Conservation (phyloP, 2,113 vertebrate species). For the Uria aalge region DNA sequence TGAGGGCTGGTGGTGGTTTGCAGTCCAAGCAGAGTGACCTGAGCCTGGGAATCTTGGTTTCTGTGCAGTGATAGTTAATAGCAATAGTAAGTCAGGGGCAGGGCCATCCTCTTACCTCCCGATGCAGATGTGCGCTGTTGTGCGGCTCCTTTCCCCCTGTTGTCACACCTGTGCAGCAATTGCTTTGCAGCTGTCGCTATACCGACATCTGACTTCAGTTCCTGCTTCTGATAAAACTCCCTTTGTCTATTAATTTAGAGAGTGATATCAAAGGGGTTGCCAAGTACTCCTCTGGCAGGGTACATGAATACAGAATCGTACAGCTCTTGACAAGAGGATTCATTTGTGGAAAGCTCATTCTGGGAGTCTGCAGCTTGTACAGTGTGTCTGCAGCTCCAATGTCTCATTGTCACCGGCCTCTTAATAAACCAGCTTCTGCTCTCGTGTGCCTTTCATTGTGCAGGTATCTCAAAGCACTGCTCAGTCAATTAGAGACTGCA, state of each 20-base stretch:
- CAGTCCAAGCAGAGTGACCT: not conserved
- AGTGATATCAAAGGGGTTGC: slow-evolving; percentile 57
- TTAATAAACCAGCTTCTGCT: slow-evolving; percentile 33
- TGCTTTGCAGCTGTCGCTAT: slow-evolving; percentile 45
- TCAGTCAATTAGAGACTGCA: slow-evolving; percentile 4
- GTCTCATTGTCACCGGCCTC: slow-evolving; percentile 33
- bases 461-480: not conserved
- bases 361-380: slow-evolving; percentile 40
- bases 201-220: slow-evolving; percentile 51
- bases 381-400: not conserved
- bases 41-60: not conserved
- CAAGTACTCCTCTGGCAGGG: slow-evolving; percentile 57
- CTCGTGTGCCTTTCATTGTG: slow-evolving; percentile 23
- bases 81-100: not conserved
- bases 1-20: not conserved
- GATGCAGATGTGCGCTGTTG: not conserved
- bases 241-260: slow-evolving; percentile 65
- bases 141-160: not conserved
- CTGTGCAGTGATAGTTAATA: not conserved
- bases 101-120: not conserved
- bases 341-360: slow-evolving; percentile 56
- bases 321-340: slow-evolving; percentile 56
- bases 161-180: slow-evolving; percentile 32
- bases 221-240: slow-evolving; percentile 57
- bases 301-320: slow-evolving; percentile 21